A percentile compares a stretch with the other conserved stretches of the same genome.
Evolutionary conservation across 2,888 invertebrate species (phyloP).

Genomic region (Lithophane leautieri): DNA sequence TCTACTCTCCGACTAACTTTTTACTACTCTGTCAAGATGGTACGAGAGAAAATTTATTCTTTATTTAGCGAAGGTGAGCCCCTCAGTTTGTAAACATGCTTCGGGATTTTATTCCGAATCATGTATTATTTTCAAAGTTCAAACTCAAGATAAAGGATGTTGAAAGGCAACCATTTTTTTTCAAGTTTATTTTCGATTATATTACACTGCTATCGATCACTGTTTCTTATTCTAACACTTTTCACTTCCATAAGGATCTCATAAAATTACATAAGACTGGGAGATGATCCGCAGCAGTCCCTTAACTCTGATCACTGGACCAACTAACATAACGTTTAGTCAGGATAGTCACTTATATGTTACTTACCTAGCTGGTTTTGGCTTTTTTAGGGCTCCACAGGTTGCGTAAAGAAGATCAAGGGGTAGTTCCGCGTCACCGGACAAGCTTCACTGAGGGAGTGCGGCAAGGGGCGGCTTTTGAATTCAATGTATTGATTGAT

Average conservation of each 20-base stretch:
- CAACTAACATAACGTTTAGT: not conserved
- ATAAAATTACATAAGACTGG: not conserved
- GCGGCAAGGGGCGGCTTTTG: not conserved
- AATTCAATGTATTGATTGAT: conserved; percentile 17
- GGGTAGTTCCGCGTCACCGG: not conserved
- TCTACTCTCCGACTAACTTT: not conserved
- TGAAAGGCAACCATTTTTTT: accelerated
- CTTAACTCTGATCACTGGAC: not conserved
- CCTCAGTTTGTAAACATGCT: too few relatives aligned
- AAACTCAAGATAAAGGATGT: not conserved
- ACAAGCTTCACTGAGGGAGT: not conserved
- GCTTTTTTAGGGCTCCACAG: not conserved
- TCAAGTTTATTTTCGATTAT: not conserved
- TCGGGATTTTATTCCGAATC: not conserved
- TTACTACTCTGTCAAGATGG: too few relatives aligned
- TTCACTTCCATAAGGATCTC: not conserved
- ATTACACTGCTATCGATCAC: too few relatives aligned
- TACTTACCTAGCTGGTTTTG: not conserved
- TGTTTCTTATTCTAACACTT: not conserved
- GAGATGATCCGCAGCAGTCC: not conserved
- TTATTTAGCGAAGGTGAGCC: not conserved
- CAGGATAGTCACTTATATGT: not conserved
- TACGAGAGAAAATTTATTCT: not conserved
- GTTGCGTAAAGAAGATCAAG: not conserved
- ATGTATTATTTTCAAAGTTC: not conserved